Conservation (phyloP, 2,113 vertebrate species). For the Urocolius indicus region DNA sequence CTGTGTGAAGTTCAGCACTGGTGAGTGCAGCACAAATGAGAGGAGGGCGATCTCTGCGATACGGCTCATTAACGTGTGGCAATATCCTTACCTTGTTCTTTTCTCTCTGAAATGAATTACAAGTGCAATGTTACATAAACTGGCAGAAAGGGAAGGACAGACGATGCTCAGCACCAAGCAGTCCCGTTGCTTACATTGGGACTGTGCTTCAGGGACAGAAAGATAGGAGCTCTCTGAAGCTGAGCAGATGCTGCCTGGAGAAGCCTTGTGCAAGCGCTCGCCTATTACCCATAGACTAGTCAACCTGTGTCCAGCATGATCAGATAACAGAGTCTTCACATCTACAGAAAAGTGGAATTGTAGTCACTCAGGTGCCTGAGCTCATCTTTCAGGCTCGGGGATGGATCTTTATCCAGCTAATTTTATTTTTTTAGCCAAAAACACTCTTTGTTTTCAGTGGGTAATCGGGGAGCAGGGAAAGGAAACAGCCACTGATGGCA, state of each 20-base stretch:
- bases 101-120: neutral
- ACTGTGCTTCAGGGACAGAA: neutral
- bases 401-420: neutral
- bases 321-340: neutral
- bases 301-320: too few species aligned
- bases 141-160: neutral
- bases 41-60: neutral
- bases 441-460: neutral
- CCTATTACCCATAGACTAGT: fast-evolving
- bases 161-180: neutral
- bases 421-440: neutral
- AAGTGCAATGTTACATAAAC: neutral
- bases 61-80: fast-evolving
- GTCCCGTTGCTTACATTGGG: neutral
- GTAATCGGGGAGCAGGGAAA: neutral
- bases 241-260: neutral
- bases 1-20: neutral
- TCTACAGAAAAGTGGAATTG: neutral
- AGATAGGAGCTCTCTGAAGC: neutral
- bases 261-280: neutral
- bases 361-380: neutral
- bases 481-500: fast-evolving
- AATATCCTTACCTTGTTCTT: neutral
- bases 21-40: neutral
- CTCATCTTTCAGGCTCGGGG: neutral